Base-by-base conservation (phyloP, 2,113 vertebrate species). In the Smithornis capensis region DNA sequence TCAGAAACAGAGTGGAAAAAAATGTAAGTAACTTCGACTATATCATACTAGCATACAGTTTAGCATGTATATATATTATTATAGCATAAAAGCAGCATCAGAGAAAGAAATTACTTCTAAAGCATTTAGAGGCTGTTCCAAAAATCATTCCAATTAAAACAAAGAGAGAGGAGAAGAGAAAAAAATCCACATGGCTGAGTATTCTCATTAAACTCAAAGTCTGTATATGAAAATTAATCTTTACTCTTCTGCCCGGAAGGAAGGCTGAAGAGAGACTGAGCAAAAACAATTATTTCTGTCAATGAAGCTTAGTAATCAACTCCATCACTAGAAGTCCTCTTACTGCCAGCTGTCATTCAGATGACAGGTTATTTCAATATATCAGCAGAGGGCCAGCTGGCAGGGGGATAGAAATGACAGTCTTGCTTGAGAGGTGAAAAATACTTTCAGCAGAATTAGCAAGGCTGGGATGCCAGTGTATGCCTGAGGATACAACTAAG, bases 291-390 rank as follows among this genome's bases (percentile, higher is more conserved):
- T 71, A 79, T 45, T 90, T 94, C 91, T 93, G 85, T 94, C 95
- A 95, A 75, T 74, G 95, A 95, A 90, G 79, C 71, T 89, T 79
- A 89, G 75, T 85, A 80, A 96, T 96, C 92, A 93, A 17, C 23
- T 96, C 77, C 55, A 80, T 94, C 90, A 95, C 85, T 67, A 90
- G 83, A 94, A 88, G 76, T 81, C 65, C 24, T 87, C 56, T 96
- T 79, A 90, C 73, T 83, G 63, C 76, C 80, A 85, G 69, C 60
- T 94, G 83, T 88, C 95, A 94, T 78, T 96, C 83, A 95, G 50
- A 86, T 85, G 85, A 80, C 69, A 94, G 68, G 78, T 92, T 89
- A 92, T 92, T 95, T 82, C 91, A 96, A 80, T 87, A 65, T 84
- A 82, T 85, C 79, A 93, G 64, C 74, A 73, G 62, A 91, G 53